Evolutionary conservation across 2,888 invertebrate genomes (phyloP).

Genomic region (Platycheirus rosarum): DNA sequence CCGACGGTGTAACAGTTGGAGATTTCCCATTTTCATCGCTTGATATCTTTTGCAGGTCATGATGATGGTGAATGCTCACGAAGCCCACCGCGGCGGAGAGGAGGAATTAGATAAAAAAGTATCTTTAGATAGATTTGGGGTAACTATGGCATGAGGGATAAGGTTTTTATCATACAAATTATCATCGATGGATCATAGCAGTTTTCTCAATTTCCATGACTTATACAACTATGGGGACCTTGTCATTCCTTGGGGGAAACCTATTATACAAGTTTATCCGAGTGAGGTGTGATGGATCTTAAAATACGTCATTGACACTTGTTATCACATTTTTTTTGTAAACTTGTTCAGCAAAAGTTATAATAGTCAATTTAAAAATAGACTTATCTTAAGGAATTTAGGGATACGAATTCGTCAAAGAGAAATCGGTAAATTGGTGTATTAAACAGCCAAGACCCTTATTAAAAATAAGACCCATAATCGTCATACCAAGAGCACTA

Average conservation of each 20-base stretch:
- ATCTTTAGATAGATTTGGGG: constrained; percentile 2
- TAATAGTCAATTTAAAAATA: too few species aligned
- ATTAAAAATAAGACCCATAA: too few species aligned
- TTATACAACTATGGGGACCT: constrained; percentile 16
- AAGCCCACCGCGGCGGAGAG: too few species aligned
- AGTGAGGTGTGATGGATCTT: too few species aligned
- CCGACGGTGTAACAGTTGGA: constrained; percentile 50
- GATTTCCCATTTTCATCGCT: constrained; percentile 67
- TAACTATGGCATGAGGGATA: constrained; percentile 3
- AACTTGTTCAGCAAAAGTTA: too few species aligned
- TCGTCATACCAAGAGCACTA: too few species aligned
- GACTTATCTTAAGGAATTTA: too few species aligned
- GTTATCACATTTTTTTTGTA: too few species aligned
- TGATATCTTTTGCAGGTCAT: constrained; percentile 65
- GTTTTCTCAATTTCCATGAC: constrained; percentile 16
- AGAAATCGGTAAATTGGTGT: too few species aligned
- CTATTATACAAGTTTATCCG: not conserved
- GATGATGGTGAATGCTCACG: constrained; percentile 34
- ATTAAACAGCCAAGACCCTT: too few species aligned
- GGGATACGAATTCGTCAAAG: too few species aligned
- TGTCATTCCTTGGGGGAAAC: not conserved
- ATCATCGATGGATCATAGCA: constrained; percentile 18
- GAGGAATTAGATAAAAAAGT: not conserved
- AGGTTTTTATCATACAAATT: constrained; percentile 28
- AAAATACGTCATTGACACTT: too few species aligned